These are phyloP conservation scores for Phyllotreta striolata DNA, from an alignment of 2,888 invertebrate genomes.

Conservation along the genomic window DNA sequence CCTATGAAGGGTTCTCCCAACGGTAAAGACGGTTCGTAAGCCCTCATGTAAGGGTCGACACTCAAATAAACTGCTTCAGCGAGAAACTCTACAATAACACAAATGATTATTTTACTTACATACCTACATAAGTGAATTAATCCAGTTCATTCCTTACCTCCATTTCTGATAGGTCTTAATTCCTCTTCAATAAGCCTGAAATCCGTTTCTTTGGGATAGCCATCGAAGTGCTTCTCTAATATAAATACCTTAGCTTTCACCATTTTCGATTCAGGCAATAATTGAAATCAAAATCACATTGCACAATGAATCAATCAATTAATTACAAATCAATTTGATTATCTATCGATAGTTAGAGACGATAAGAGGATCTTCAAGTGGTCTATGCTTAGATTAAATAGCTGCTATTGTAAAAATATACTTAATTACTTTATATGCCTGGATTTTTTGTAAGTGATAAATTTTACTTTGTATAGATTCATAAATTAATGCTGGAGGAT, in stretches of 20 bases:
- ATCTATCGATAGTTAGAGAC: background rate
- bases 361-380: background rate
- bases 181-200: conserved; percentile 74
- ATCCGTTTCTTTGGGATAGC: conserved; percentile 71
- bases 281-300: background rate
- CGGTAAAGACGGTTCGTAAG: conserved; percentile 63
- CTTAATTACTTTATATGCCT: background rate
- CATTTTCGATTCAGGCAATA: conserved; percentile 32
- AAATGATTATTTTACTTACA: background rate
- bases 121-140: background rate
- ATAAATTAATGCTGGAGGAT: conserved; percentile 83
- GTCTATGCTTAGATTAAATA: too few relatives aligned
- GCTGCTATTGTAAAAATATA: too few relatives aligned
- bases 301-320: too few relatives aligned
- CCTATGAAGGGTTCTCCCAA: conserved; percentile 73
- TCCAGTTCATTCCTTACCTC: conserved; percentile 63
- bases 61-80: conserved; percentile 73
- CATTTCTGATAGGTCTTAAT: conserved; percentile 70
- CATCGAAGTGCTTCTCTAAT: conserved; percentile 70
- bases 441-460: background rate
- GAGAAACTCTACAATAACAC: conserved; percentile 66
- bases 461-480: conserved; percentile 67
- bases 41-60: conserved; percentile 77
- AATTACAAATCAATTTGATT: background rate
- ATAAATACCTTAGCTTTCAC: conserved; percentile 67